Base-by-base conservation (phyloP, 2,888 invertebrate genomes). In the Hydropsyche betteni region DNA sequence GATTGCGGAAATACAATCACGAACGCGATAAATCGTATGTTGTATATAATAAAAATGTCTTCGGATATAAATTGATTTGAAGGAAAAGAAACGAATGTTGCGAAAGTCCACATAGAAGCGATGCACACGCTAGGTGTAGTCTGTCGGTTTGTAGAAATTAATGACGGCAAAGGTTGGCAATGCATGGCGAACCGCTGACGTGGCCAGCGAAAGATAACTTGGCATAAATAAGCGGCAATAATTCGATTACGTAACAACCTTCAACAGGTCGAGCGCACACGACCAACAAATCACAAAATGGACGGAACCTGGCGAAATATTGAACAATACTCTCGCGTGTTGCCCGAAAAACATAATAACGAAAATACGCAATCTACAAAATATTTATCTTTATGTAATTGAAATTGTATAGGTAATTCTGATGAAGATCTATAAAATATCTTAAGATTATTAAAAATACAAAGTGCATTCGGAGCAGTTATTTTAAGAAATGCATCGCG, bases 201-300 rank as follows among this genome's bases (percentile, higher is more conserved):
- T 33, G 61, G 61, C 61, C 64, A 12, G 55, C 55, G 10, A 64
- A 34, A 64, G 64, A 8, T 36, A 44, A 8, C 44, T 24, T 55
- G 55, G 12, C 51, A 70, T 70, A 70, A 51, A 70, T 52, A 64
- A 64, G 36, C 64, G 64, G 36, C 12, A 24, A 64, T 64, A 33
- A 70, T 53, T 52, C 44, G 53, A 70, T 70, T 70, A 34, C 70
- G 52, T 53, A 70, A 70, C 53, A 70, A 70, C 70, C 53, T 70
- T 53, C 70, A 70, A 52, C 70, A 52, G 70, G 53, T 70, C 70
- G 51, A 50, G 14, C 69, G 51, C 7, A 38, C 69, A 69, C 36
- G 24, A 36, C 64, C 64, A n/a, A 36, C 58, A 16, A 58, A 58
- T 58, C 58, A 16, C 58, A 8, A 58, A 16, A 16, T 24, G 24